These are phyloP conservation scores for Rhopilema esculentum DNA, from an alignment of 30 jellyfish, hydroid and myxozoan genomes.

Conservation along the genomic window DNA sequence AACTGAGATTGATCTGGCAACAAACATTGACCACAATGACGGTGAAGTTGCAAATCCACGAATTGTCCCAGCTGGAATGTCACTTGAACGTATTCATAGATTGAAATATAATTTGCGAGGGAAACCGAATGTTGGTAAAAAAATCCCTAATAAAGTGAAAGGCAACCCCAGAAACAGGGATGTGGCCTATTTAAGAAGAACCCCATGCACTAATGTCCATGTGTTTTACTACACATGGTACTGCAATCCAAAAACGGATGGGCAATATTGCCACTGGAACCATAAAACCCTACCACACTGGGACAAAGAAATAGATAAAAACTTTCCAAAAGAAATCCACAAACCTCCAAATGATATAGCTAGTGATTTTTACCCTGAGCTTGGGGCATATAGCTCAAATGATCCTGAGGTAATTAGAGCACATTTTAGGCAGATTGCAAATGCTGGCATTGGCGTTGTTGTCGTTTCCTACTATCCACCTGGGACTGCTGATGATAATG, in stretches of 20 bases:
- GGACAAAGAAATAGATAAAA: conserved; percentile 74
- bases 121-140: no score
- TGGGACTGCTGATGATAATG: conserved; percentile 89
- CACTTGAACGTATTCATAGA: no score
- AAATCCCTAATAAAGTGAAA: no score
- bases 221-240: conserved; percentile 96
- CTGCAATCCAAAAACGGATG: conserved; percentile 87
- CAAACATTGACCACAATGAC: no score
- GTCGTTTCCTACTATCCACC: conserved; percentile 95
- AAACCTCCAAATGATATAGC: conserved; percentile 93
- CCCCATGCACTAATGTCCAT: conserved; percentile 85
- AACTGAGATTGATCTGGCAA: no score
- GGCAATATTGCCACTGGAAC: conserved; percentile 91
- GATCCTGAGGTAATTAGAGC: conserved; percentile 76
- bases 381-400: conserved; percentile 84
- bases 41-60: no score
- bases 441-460: conserved; percentile 87
- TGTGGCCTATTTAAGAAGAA: not conserved
- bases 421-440: conserved; percentile 71
- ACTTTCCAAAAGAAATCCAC: conserved; percentile 58
- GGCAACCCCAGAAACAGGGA: not conserved
- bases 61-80: no score
- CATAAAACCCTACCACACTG: conserved; percentile 91
- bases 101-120: no score
- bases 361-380: conserved; percentile 88